Base-by-base conservation (phyloP, 92 coral and sea anemone genomes). In the Porites divaricata region DNA sequence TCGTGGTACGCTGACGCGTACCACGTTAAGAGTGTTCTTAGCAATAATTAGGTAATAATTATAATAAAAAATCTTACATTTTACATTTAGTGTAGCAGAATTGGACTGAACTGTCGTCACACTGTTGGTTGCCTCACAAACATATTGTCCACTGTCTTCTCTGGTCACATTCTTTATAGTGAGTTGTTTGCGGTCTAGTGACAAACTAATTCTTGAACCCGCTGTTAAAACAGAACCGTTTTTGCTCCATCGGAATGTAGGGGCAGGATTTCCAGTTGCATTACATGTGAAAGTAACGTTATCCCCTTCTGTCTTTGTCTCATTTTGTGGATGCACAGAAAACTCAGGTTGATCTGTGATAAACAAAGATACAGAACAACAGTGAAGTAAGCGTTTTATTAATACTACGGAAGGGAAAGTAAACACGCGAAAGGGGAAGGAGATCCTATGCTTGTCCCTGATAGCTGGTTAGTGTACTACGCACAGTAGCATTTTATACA, bases 171-270 rank as follows among this genome's bases (percentile, higher is more conserved):
- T 53, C 17, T 41, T 78, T 76, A 86, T 75, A 15, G 51, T 84
- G 81, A 84, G 68, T 16, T 72, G 83, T 56, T 65, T 74, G 11
- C n/a, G 51, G n/a, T 59, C 75, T 19, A 20, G 24, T 22, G 62
- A 11, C 66, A 83, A 16, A 26, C 12, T 77, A 17, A 67, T 77
- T 56, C 78, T 81, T 10, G 54, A 64, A 74, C 65, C 26, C 61
- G 23, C 7, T 2, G 50, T 49, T 16, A 70, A 14, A 26, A 12
- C 2, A 5, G 51, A 4, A 12, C 80, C 81, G 61, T 86, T 72
- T 76, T 64, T 89, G 14, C 5, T 25, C 93, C 93, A 90, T 0
- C 9, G 48, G 22, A 90, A 59, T 19, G 71, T 24, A 4, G 90
- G 78, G 4, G 61, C 76, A 6, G 91, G 79, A 52, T 82, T 83